Conservation (phyloP, 2,888 invertebrate species). For the Tetragonula carbonaria region DNA sequence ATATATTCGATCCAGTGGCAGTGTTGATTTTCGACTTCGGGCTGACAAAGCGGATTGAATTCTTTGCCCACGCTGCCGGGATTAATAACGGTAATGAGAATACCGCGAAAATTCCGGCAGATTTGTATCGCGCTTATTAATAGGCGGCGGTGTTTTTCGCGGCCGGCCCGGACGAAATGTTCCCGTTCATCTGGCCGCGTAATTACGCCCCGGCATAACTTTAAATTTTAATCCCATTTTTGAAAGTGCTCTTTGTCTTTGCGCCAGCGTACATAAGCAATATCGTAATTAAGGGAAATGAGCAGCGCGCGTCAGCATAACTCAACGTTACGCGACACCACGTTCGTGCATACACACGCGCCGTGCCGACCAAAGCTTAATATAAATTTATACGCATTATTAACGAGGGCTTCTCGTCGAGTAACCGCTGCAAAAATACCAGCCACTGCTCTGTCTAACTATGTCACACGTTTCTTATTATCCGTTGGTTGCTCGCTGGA, state of each 20-base stretch:
- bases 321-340: slow-evolving; percentile 46
- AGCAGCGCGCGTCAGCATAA: slow-evolving; percentile 53
- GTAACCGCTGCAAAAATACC: slow-evolving; percentile 34
- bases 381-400: slow-evolving; percentile 61
- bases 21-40: neutral
- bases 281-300: slow-evolving; percentile 64
- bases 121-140: slow-evolving; percentile 30
- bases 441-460: slow-evolving; percentile 10
- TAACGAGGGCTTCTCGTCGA: slow-evolving; percentile 46
- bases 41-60: neutral
- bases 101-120: slow-evolving; percentile 1
- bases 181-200: slow-evolving; percentile 35
- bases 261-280: slow-evolving; percentile 50
- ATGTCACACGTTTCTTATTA: slow-evolving; percentile 33
- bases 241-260: slow-evolving; percentile 55
- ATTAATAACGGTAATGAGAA: neutral
- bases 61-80: neutral
- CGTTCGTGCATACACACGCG: slow-evolving; percentile 2
- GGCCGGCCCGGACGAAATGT: slow-evolving; percentile 5
- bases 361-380: slow-evolving; percentile 52
- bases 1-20: neutral
- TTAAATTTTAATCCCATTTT: slow-evolving; percentile 60
- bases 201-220: slow-evolving; percentile 52
- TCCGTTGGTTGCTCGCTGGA: neutral
- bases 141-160: slow-evolving; percentile 31